Base-by-base conservation (phyloP, 1,140 invertebrate genomes). In the Chlorops oryzae region DNA sequence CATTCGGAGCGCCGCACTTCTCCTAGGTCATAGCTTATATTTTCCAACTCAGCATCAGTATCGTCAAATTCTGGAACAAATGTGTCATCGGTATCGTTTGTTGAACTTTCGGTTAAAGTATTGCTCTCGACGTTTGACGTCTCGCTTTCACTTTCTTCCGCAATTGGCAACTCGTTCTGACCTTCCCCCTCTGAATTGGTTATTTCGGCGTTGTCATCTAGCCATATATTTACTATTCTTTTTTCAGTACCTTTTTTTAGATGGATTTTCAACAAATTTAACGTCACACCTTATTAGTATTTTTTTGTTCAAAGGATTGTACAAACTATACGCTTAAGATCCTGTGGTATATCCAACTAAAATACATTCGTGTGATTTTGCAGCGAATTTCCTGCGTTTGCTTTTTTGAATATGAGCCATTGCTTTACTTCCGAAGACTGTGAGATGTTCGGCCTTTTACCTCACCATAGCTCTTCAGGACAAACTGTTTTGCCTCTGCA, bases 201-300 rank as follows among this genome's bases (percentile, higher is more conserved):
- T 15, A 4, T 5, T 13, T 37, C 5, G n/a, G n/a, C n/a, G n/a
- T n/a, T n/a, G n/a, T n/a, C n/a, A n/a, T n/a, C 3, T 60, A 62
- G 59, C 24, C 62, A 35, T 20, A 66, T 56, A 20, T 51, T 55
- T 18, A 67, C 54, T 47, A 65, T 61, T 24, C 64, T 52, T 32
- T 52, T 59, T 10, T 55, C 51, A 5, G 56, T 54, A 18, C 64
- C 49, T 27, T 49, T 58, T 47, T 45, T 20, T 48, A 51, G 37
- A 62, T 58, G 51, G 54, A 20, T 37, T 34, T 39, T 51, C 63
- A 25, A 65, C 24, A 22, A 69, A 59, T 21, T 54, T 52, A 18
- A 70, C 58, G 51, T 70, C 59, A 17, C 63, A 55, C 25, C 56
- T 62, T 13, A 59, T 56, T 6, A 59, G 54, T 18, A 70, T 55